Conservation (phyloP, 1,140 invertebrate genomes). For the Sarcophaga bullata region DNA sequence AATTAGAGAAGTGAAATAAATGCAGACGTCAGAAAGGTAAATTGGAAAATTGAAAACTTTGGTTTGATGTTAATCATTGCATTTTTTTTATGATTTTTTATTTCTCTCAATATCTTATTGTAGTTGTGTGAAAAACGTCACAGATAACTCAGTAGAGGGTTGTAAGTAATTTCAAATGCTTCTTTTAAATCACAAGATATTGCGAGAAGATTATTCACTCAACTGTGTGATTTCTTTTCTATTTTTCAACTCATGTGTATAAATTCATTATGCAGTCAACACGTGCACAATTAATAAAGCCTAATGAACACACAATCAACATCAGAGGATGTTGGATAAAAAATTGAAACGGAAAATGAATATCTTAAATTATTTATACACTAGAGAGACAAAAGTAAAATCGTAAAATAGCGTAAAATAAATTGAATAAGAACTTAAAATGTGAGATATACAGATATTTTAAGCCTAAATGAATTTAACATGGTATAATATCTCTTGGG, state of each 20-base stretch:
- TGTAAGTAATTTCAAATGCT: slow-evolving; percentile 8
- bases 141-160: neutral
- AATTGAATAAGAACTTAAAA: no score
- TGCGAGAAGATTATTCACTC: neutral
- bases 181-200: neutral
- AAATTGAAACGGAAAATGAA: neutral
- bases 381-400: neutral
- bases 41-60: no score
- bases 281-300: slow-evolving; percentile 38
- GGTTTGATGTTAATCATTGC: no score
- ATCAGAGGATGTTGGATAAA: neutral
- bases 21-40: no score
- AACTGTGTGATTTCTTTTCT: slow-evolving; percentile 22
- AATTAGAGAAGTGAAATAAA: no score
- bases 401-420: neutral
- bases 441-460: no score
- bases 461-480: neutral
- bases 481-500: neutral
- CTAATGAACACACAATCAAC: slow-evolving; percentile 33
- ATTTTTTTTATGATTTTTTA: neutral
- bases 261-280: slow-evolving; percentile 37
- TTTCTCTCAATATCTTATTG: neutral
- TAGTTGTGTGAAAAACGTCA: neutral
- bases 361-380: neutral
- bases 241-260: slow-evolving; percentile 23